phyloP scores from a whole-genome alignment of 2,797 vertebrate genomes.

The Pyrocephalus nanus region DNA sequence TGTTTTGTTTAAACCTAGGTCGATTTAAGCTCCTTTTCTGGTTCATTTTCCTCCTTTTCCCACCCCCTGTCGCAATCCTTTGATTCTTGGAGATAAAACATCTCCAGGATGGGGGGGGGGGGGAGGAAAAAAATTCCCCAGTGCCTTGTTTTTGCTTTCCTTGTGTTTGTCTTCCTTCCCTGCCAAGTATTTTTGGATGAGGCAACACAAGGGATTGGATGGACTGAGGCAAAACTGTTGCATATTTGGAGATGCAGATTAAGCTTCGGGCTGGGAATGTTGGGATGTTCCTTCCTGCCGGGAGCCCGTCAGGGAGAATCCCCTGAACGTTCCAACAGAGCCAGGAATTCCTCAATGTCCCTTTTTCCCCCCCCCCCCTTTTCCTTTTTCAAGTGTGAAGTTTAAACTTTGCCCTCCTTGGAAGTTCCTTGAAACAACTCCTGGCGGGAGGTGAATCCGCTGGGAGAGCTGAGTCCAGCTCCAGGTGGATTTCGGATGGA shows the following conservation, averaged over 20 bases:
- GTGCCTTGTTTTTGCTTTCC: background rate
- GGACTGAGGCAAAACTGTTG: slow-evolving; percentile 61
- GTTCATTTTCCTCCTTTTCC: background rate
- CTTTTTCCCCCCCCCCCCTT: background rate
- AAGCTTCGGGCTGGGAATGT: background rate
- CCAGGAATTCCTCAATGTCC: background rate
- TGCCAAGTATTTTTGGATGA: slow-evolving; percentile 16
- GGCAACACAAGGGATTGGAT: background rate
- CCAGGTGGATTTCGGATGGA: background rate
- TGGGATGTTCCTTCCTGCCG: background rate
- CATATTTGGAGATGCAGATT: background rate
- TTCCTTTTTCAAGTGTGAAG: background rate
- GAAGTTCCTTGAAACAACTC: background rate
- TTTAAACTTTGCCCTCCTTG: background rate
- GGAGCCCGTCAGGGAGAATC: background rate
- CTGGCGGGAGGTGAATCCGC: no score
- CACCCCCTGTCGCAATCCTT: background rate
- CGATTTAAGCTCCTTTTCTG: background rate
- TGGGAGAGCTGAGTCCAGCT: background rate
- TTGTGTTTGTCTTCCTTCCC: background rate
- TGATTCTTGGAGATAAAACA: background rate
- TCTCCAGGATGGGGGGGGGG: background rate
- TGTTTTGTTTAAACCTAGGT: background rate
- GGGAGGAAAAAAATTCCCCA: background rate
- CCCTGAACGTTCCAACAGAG: background rate